phyloP scores from a whole-genome alignment of 2,113 vertebrate genomes.

The Pseudorhombus dupliciocellatus region DNA sequence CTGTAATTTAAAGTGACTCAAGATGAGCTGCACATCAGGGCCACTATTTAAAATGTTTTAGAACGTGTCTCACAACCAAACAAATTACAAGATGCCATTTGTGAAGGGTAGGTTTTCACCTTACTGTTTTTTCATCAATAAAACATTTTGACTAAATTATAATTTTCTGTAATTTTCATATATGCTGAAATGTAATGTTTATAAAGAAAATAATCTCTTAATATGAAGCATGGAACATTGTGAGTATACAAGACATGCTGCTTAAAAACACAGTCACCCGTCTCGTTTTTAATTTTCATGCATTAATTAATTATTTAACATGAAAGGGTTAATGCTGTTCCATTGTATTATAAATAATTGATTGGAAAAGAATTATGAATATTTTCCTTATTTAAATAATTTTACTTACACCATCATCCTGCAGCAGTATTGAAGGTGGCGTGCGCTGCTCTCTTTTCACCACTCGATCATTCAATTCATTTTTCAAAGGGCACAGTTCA shows the following conservation, averaged over 20 bases:
- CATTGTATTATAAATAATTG: background rate
- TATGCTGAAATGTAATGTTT: conserved; percentile 2
- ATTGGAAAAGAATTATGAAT: too few relatives aligned
- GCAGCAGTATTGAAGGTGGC: background rate
- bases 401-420: background rate
- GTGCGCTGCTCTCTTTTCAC: background rate
- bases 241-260: too few relatives aligned
- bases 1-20: too few relatives aligned
- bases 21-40: background rate
- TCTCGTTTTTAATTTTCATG: background rate
- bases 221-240: too few relatives aligned
- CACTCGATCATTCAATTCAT: conserved; percentile 1
- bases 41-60: background rate
- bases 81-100: conserved; percentile 3
- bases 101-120: conserved; percentile 1
- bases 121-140: background rate
- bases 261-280: too few relatives aligned
- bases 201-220: too few relatives aligned
- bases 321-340: background rate
- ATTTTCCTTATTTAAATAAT: too few relatives aligned
- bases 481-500: conserved; percentile 17
- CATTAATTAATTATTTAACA: background rate
- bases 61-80: background rate
- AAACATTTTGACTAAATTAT: background rate
- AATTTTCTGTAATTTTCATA: too few relatives aligned